Base-by-base conservation (phyloP, 2,113 vertebrate genomes). In the Bubalus kerabau region DNA sequence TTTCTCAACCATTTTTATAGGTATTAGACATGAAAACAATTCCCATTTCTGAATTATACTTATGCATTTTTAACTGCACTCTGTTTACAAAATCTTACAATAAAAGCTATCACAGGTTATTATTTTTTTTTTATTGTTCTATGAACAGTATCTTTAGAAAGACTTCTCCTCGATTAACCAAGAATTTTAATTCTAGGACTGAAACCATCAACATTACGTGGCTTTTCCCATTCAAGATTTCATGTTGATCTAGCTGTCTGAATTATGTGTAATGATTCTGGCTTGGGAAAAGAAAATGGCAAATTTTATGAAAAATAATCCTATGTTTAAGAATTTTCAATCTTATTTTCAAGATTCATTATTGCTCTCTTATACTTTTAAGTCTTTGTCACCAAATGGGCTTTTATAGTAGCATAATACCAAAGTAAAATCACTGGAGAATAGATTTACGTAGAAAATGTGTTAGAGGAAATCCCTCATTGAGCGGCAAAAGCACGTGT, bases 381-480 rank as follows among this genome's bases (percentile, higher is more conserved):
- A 94, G 78, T 24, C 17, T 80, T 91, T 96, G 95, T 94, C 82
- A 97, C 60, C 40, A 74, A 97, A 95, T 93, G 52, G 91, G 94
- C 93, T 97, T 98, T 97, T 93, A 92, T 88, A 94, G 96, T 95
- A 92, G 95, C 59, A 56, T 97, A 92, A 96, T 86, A 95, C 87
- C 88, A 89, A 95, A 85, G 46, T 48, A 82, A 97, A 97, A 56
- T 76, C 96, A 43, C 95, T 93, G 62, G 94, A 97, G 92, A 97
- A 90, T 8, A 88, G 90, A 97, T 93, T 98, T 98, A 95, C 94
- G 0, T 87, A 71, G 64, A 78, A 76, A 94, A 30, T 92, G 94
- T 85, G 87, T 64, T 84, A 56, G 60, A 97, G 97, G 96, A 98
- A 98, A 98, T 98, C 95, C 98, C 94, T 97, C 94, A 80, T 43